A percentile compares a stretch with the other conserved stretches of the same genome.
Conservation (phyloP, 1,140 invertebrate genomes). For the Leptopilina boulardi region DNA sequence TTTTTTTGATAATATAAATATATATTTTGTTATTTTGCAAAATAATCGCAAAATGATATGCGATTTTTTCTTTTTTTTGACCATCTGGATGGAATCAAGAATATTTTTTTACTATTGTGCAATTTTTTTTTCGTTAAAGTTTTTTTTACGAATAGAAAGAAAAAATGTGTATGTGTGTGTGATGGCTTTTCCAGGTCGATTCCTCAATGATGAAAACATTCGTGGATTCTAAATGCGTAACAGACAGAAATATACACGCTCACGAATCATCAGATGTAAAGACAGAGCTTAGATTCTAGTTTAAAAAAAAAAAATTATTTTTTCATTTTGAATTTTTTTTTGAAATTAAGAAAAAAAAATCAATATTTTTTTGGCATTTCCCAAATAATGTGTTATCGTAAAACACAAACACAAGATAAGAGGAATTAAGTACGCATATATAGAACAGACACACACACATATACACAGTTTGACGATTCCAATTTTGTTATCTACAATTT, state of each 20-base stretch:
- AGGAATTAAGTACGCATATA: constrained; percentile 10
- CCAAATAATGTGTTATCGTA: not conserved
- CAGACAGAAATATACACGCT: constrained; percentile 22
- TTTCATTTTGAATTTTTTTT: not conserved
- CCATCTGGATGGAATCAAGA: not conserved
- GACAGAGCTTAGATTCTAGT: not conserved
- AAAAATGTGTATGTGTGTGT: not conserved
- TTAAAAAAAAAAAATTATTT: not conserved
- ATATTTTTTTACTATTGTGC: constrained; percentile 3
- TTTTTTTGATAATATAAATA: too few relatives aligned
- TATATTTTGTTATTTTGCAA: not conserved
- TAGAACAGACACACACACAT: too few relatives aligned
- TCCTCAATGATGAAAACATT: constrained; percentile 30
- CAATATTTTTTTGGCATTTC: not conserved
- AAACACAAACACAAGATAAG: constrained; percentile 15
- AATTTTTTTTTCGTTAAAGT: constrained; percentile 7
- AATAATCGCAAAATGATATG: not conserved
- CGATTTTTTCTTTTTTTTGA: not conserved
- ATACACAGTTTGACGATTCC: constrained; percentile 12
- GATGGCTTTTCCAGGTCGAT: constrained; percentile 28
- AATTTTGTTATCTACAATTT: constrained; percentile 22
- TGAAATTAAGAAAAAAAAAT: not conserved
- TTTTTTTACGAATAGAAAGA: not conserved
- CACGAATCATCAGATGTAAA: constrained; percentile 15
- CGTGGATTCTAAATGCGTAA: constrained; percentile 29